Evolutionary conservation across 1,140 invertebrate species (phyloP), one percentile per base, ranked within the genome.

Genomic region (Drosophila funebris): DNA sequence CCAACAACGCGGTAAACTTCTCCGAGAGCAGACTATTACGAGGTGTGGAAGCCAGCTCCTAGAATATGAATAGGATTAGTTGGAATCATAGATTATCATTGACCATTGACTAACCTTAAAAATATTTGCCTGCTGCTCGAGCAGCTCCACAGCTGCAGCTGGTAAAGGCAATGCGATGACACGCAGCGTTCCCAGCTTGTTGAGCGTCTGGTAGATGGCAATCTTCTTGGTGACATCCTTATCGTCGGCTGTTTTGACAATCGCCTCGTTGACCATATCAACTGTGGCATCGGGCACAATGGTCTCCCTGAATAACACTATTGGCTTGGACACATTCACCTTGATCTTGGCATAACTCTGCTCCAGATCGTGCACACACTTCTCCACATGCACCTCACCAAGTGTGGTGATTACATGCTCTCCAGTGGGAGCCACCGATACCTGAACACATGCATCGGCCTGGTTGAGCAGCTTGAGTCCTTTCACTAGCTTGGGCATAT

Each of bases 351-450:
- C 97, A 93, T 97, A 98, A 76, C 95, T 94, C 44, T 93, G 93
- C 78, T 94, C 94, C 7, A 99, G 93, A 93, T 98, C 97, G 78
- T 97, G 95, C 0, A 98, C 89, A 93, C 99, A 99, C 78, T 98
- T 95, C 90, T 99, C 96, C 31, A 99, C 93, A 93, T 99, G 99
- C 5, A 99, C 97, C 93, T 99, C 98, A 0, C 99, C 99, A 6
- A 98, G 96, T 0, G 98, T 99, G 3, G 97, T 94, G n/a, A 99
- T 93, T 1, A 99, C 97, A 90, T 99, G 96, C 92, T 99, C 98
- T 0, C 99, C 99, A 6, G 95, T 98, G 85, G 99, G 97, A 92
- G 98, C 97, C 8, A 98, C 93, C 5, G 96, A 93, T 3, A 98
- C 96, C 90, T 97, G 94, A 0, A 98, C 97, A 93, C 97, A 98